A percentile compares a stretch with the other conserved stretches of the same genome.
These are phyloP conservation scores for Drosophila anomalipes DNA, from an alignment of 2,888 invertebrate genomes.

Conservation along the genomic window DNA sequence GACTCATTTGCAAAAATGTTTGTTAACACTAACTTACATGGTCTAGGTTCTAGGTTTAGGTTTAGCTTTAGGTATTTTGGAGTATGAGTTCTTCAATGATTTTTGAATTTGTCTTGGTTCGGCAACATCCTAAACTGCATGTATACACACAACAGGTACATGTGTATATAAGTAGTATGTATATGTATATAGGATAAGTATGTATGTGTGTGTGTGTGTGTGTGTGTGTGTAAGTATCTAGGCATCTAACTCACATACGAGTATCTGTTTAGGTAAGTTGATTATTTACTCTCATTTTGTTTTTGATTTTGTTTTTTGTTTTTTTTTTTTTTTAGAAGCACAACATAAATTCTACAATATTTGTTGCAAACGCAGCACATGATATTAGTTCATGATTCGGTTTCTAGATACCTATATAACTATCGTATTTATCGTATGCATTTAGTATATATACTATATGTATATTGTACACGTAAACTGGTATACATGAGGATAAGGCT, in stretches of 20 bases:
- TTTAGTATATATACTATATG: slow-evolving; percentile 26
- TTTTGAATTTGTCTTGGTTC: slow-evolving; percentile 41
- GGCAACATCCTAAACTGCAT: slow-evolving; percentile 26
- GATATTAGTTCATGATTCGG: slow-evolving; percentile 41
- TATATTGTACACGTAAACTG: slow-evolving; percentile 81
- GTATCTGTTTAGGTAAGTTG: slow-evolving; percentile 23
- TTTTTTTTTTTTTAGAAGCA: slow-evolving; percentile 53
- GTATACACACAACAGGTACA: slow-evolving; percentile 75
- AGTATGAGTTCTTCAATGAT: slow-evolving; percentile 43
- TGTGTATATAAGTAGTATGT: slow-evolving; percentile 52
- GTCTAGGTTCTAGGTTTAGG: slow-evolving; percentile 42
- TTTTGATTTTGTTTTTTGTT: background rate
- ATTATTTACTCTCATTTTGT: background rate
- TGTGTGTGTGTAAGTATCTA: slow-evolving; percentile 32
- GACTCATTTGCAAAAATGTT: slow-evolving; percentile 16
- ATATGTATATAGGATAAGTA: slow-evolving; percentile 33
- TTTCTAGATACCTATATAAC: slow-evolving; percentile 45
- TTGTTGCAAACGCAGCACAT: slow-evolving; percentile 45
- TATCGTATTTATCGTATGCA: slow-evolving; percentile 59
- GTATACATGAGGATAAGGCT: slow-evolving; percentile 86
- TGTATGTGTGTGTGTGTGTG: slow-evolving; percentile 17
- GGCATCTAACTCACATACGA: slow-evolving; percentile 15
- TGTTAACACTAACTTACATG: slow-evolving; percentile 39
- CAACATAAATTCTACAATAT: slow-evolving; percentile 72
- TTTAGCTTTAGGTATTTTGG: slow-evolving; percentile 51